Base-by-base conservation (phyloP, 2,888 invertebrate species). In the Dorcus parallelipipedus region DNA sequence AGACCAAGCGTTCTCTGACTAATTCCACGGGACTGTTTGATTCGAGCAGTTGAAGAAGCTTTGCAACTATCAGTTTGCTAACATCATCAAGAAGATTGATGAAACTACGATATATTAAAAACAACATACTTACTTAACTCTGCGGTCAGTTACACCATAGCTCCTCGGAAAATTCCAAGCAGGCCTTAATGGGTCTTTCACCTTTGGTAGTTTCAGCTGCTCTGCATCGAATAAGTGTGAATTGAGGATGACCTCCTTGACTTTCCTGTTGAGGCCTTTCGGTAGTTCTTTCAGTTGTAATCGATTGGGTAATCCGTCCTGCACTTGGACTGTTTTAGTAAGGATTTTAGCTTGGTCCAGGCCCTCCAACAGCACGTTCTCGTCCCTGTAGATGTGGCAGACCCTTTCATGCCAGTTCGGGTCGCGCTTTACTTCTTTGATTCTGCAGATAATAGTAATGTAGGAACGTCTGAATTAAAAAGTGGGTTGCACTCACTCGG, bases 281-380 rank as follows among this genome's bases (percentile, higher is more conserved):
- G 74, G 9, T 83, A 78, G 3, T 80, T 70, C 55, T 84, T 81
- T 70, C 17, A 71, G 52, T 4, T 85, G 80, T 54, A 89, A 78
- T 63, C 78, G 80, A 7, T 82, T 78, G 0, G 91, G 90, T 52
- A 91, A 78, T 58, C 78, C 82, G 43, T 84, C 78, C 63, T 86
- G 78, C 58, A 86, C 76, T 72, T 85, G 80, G 3, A 92, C 77
- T 1, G 91, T 86, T 72, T 95, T 95, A 3, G 91, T 91, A 5
- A 95, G 78, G n/a, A 88, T 79, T 78, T 90, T 87, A 0, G 92
- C 92, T 79, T 95, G 95, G 1, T 82, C 75, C 52, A 89, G 70
- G 9, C 93, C 95, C 77, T 87, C 85, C 23, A 91, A 70, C 3
- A 91, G 77, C 7, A 89, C 86, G 76, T 85, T 86, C 39, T 80